Conservation (phyloP, 2,888 invertebrate genomes). For the Agrochola lota region DNA sequence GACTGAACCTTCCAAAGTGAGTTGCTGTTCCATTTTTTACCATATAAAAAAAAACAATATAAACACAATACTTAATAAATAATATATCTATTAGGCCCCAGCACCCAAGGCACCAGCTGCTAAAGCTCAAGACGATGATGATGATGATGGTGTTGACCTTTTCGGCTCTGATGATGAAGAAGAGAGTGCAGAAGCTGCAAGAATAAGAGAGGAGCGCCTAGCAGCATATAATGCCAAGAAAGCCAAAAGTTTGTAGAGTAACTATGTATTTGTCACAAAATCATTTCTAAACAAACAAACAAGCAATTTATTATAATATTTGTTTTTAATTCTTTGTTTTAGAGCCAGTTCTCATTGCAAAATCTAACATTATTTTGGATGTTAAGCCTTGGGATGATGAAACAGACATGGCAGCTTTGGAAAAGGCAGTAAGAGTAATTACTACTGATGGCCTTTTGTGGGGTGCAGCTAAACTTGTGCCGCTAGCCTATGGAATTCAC, state of each 20-base stretch:
- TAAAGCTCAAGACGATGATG: slow-evolving; percentile 86
- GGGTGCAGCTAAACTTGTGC: slow-evolving; percentile 98
- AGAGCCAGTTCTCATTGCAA: slow-evolving; percentile 97
- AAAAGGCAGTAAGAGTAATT: slow-evolving; percentile 94
- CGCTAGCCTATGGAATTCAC: slow-evolving; percentile 97
- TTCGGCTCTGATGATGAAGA: slow-evolving; percentile 95
- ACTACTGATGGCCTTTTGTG: slow-evolving; percentile 96
- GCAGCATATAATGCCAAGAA: slow-evolving; percentile 98
- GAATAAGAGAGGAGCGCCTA: slow-evolving; percentile 95
- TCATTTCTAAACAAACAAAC: background rate
- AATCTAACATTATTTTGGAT: slow-evolving; percentile 98
- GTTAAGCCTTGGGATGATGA: slow-evolving; percentile 98
- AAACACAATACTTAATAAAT: background rate
- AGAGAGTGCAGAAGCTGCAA: slow-evolving; percentile 94
- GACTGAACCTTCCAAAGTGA: slow-evolving; percentile 75
- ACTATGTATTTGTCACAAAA: background rate
- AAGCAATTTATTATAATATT: background rate
- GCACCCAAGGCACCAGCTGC: slow-evolving; percentile 60
- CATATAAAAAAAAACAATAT: background rate
- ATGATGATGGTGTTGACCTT: slow-evolving; percentile 95
- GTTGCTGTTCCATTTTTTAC: slow-evolving; percentile 16
- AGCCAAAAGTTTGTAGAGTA: slow-evolving; percentile 92
- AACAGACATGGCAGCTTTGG: slow-evolving; percentile 97
- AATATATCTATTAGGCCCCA: slow-evolving; percentile 64
- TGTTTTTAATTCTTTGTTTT: slow-evolving; percentile 60